phyloP scores from a whole-genome alignment of 2,113 vertebrate species.

The Labeo rohita region DNA sequence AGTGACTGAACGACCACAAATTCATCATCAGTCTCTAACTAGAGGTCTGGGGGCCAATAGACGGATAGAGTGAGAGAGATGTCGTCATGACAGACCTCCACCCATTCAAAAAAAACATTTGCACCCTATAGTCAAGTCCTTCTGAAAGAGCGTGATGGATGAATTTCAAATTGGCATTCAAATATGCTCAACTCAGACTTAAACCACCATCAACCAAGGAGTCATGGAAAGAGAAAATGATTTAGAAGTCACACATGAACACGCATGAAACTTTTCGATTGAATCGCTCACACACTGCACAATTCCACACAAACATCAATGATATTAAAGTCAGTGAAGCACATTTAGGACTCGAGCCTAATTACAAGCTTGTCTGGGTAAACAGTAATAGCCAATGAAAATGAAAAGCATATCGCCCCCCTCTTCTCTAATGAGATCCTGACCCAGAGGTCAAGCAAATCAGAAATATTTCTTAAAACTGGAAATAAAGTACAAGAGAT shows the following conservation, averaged over 20 bases:
- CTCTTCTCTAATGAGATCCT: slow-evolving; percentile 66
- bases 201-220: background rate
- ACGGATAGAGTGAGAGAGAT: background rate
- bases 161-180: slow-evolving; percentile 1
- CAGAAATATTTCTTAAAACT: slow-evolving; percentile 64
- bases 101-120: background rate
- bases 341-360: slow-evolving; percentile 59
- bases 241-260: slow-evolving; percentile 40
- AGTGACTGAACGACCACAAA: slow-evolving; percentile 10
- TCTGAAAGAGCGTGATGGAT: background rate
- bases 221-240: background rate
- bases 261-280: background rate
- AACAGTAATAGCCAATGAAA: slow-evolving; percentile 55
- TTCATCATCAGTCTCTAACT: slow-evolving; percentile 26
- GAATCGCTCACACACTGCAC: background rate
- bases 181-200: background rate
- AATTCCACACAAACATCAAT: slow-evolving; percentile 11
- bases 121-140: background rate
- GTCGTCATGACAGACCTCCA: background rate
- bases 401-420: slow-evolving; percentile 56
- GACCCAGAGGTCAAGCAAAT: slow-evolving; percentile 66
- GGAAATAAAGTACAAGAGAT: slow-evolving; percentile 51
- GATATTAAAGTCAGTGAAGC: slow-evolving; percentile 19
- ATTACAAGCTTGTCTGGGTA: slow-evolving; percentile 64
- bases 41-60: background rate